A percentile compares a stretch with the other conserved stretches of the same genome.
Evolutionary conservation across 2,888 invertebrate species (phyloP).

Genomic region (Dasypogon diadema): DNA sequence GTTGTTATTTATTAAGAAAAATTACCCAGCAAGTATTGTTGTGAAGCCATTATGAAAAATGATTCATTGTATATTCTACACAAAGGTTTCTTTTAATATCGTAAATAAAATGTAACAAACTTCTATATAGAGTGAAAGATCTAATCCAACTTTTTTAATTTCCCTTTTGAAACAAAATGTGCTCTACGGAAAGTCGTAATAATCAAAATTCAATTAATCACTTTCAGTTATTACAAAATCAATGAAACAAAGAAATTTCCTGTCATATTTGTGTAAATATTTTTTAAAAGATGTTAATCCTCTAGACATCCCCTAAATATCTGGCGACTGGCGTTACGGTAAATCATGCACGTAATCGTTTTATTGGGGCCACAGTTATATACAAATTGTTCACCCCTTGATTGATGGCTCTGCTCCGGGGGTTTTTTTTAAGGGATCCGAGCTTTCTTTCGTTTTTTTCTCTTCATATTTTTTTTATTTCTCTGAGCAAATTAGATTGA

Average conservation of each 20-base stretch:
- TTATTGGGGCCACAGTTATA: conserved; percentile 46
- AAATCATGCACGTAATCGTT: conserved; percentile 51
- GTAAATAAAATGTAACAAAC: too few relatives aligned
- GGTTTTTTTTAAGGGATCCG: conserved; percentile 34
- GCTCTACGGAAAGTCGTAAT: background rate
- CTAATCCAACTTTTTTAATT: too few relatives aligned
- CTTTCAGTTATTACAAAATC: conserved; percentile 28
- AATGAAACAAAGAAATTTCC: conserved; percentile 47
- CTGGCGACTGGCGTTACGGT: conserved; percentile 46
- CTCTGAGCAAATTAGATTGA: conserved; percentile 49
- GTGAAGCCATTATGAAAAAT: too few relatives aligned
- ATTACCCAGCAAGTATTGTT: too few relatives aligned
- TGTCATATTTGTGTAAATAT: conserved; percentile 48
- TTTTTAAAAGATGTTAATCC: conserved; percentile 49
- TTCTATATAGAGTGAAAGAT: too few relatives aligned
- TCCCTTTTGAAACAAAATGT: background rate
- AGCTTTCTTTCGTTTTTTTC: conserved; percentile 41
- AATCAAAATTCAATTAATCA: conserved; percentile 48
- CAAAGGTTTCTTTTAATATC: too few relatives aligned
- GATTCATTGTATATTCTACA: too few relatives aligned
- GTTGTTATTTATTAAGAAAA: too few relatives aligned
- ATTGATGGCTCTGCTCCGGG: conserved; percentile 44
- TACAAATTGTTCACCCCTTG: conserved; percentile 51
- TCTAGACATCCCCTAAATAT: conserved; percentile 45
- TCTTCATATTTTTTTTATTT: conserved; percentile 29